Evolutionary conservation across 2,113 vertebrate species (phyloP).

Genomic region (Myrmecobius fasciatus): DNA sequence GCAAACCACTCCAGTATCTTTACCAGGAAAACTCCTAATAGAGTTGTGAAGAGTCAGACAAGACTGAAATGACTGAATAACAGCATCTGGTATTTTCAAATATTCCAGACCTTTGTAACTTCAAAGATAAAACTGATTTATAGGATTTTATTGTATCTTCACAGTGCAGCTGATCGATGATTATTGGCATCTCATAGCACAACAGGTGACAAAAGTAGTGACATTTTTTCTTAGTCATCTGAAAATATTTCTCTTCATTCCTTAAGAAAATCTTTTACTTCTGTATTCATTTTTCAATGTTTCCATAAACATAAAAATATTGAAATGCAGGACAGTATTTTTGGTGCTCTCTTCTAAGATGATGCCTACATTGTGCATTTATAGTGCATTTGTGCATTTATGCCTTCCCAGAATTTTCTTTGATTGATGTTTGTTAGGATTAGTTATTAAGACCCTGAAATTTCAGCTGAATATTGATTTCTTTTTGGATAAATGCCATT

Average conservation of each 20-base stretch:
- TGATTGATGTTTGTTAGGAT: slow-evolving; percentile 64
- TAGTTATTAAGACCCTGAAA: slow-evolving; percentile 63
- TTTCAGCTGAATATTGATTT: slow-evolving; percentile 62
- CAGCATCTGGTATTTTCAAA: slow-evolving; percentile 1
- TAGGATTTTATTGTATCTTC: slow-evolving; percentile 63
- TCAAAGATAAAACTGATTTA: slow-evolving; percentile 65
- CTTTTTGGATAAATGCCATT: slow-evolving; percentile 66
- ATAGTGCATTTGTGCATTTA: no score
- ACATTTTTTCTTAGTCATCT: slow-evolving; percentile 13
- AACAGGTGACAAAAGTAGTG: slow-evolving; percentile 62
- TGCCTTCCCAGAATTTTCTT: slow-evolving; percentile 33
- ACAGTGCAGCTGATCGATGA: slow-evolving; percentile 66
- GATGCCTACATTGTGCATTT: slow-evolving; percentile 44
- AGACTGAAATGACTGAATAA: not conserved
- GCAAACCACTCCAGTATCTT: not conserved
- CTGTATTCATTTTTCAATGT: not conserved
- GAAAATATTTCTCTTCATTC: slow-evolving; percentile 51
- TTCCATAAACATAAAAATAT: slow-evolving; percentile 37
- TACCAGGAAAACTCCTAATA: not conserved
- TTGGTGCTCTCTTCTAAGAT: not conserved
- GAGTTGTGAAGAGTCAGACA: not conserved
- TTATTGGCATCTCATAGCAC: slow-evolving; percentile 63
- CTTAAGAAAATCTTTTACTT: not conserved
- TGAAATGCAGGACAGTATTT: slow-evolving; percentile 19
- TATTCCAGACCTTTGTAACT: slow-evolving; percentile 58